Conservation (phyloP, 30 jellyfish, hydroid and myxozoan genomes). For the Hydractinia symbiolongicarpus region DNA sequence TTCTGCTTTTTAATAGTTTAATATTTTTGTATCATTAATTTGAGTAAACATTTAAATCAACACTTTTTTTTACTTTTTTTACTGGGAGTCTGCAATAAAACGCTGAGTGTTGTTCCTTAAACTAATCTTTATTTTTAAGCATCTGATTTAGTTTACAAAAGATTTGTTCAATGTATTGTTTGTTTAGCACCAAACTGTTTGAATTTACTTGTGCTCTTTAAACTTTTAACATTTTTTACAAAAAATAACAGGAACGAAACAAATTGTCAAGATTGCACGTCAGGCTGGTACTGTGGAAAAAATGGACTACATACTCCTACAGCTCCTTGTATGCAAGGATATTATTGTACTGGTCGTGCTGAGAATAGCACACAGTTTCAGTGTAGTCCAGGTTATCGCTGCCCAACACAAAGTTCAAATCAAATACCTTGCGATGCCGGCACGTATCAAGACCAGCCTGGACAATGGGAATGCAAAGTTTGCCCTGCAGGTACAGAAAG, state of each 20-base stretch:
- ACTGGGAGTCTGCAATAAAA: no score
- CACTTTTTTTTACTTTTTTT: no score
- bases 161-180: no score
- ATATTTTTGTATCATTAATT: background rate
- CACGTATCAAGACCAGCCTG: conserved; percentile 72
- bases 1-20: background rate
- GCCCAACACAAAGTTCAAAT: conserved; percentile 53
- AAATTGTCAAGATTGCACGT: conserved; percentile 81
- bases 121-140: no score
- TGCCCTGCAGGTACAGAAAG: conserved; percentile 50
- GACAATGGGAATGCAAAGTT: conserved; percentile 75
- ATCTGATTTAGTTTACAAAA: no score
- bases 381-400: conserved; percentile 75
- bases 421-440: conserved; percentile 84
- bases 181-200: background rate
- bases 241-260: background rate
- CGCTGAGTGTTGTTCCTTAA: no score
- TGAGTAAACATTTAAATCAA: background rate
- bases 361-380: conserved; percentile 42
- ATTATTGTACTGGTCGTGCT: conserved; percentile 78
- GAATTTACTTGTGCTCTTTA: background rate
- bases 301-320: conserved; percentile 63
- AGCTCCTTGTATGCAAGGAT: conserved; percentile 69
- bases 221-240: background rate
- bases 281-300: conserved; percentile 91